These are phyloP conservation scores for Sinelater perroti DNA, from an alignment of 2,888 invertebrate genomes.

Conservation along the genomic window DNA sequence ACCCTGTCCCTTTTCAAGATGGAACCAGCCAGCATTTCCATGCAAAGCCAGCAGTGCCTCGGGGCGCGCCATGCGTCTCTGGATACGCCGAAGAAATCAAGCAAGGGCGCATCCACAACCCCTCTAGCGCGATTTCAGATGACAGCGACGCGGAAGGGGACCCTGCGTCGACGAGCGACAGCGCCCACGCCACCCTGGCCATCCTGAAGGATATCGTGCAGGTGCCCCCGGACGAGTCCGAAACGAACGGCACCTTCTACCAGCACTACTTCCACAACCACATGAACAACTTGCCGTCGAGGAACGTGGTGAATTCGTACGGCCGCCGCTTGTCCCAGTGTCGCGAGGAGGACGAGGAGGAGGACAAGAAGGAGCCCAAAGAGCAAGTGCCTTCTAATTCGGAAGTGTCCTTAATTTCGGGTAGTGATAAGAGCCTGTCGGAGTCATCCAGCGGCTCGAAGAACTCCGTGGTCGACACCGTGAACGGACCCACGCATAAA, in stretches of 20 bases:
- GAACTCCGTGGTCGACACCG: constrained; percentile 59
- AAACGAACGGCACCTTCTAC: constrained; percentile 70
- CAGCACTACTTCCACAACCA: constrained; percentile 79
- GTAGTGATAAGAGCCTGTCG: constrained; percentile 60
- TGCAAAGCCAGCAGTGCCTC: not conserved
- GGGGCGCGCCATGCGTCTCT: not conserved
- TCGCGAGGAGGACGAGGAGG: constrained; percentile 85
- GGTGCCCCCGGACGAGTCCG: constrained; percentile 61
- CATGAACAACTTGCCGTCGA: constrained; percentile 74
- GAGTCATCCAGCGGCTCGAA: constrained; percentile 59
- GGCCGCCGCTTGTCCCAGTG: constrained; percentile 79
- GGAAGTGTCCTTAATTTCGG: constrained; percentile 55
- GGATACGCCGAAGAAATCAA: constrained; percentile 21
- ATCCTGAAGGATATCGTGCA: constrained; percentile 74
- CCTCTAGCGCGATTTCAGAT: constrained; percentile 50
- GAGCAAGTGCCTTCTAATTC: constrained; percentile 50
- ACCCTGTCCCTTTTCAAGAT: no score
- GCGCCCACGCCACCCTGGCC: constrained; percentile 73
- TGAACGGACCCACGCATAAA: constrained; percentile 63
- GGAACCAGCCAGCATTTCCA: constrained; percentile 40
- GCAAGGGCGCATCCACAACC: constrained; percentile 9
- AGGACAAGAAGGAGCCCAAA: constrained; percentile 58
- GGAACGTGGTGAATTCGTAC: constrained; percentile 65
- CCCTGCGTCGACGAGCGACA: constrained; percentile 72
- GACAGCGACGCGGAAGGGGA: constrained; percentile 71